Evolutionary conservation across 2,888 invertebrate species (phyloP).

Genomic region (Thysanoteuthis rhombus): DNA sequence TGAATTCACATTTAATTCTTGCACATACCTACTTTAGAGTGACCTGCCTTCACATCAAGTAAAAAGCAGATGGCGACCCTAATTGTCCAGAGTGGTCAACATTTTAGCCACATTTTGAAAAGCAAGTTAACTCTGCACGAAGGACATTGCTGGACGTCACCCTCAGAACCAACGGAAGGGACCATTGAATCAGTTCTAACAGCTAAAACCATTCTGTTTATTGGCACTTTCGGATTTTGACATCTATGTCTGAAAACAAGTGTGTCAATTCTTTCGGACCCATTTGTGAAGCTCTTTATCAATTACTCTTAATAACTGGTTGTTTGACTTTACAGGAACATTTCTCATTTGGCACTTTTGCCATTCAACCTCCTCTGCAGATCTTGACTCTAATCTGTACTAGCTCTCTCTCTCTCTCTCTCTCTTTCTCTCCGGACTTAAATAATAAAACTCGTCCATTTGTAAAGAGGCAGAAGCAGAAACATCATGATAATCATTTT

Average conservation of each 20-base stretch:
- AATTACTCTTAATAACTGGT: not conserved
- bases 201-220: not conserved
- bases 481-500: not conserved
- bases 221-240: not conserved
- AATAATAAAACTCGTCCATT: not conserved
- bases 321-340: not conserved
- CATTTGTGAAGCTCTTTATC: constrained; percentile 12
- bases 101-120: not conserved
- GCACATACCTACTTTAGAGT: not conserved
- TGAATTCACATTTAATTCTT: not conserved
- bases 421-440: not conserved
- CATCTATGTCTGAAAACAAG: not conserved
- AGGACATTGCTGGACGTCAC: not conserved
- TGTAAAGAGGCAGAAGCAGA: not conserved
- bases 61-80: not conserved
- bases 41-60: not conserved
- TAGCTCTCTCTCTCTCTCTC: too few relatives aligned
- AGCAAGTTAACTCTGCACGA: not conserved
- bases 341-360: not conserved
- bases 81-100: not conserved
- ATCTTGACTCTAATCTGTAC: too few relatives aligned
- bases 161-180: not conserved
- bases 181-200: not conserved
- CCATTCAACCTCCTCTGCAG: too few relatives aligned
- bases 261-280: not conserved